Conservation (phyloP, 2,113 vertebrate genomes). For the Balaeniceps rex region DNA sequence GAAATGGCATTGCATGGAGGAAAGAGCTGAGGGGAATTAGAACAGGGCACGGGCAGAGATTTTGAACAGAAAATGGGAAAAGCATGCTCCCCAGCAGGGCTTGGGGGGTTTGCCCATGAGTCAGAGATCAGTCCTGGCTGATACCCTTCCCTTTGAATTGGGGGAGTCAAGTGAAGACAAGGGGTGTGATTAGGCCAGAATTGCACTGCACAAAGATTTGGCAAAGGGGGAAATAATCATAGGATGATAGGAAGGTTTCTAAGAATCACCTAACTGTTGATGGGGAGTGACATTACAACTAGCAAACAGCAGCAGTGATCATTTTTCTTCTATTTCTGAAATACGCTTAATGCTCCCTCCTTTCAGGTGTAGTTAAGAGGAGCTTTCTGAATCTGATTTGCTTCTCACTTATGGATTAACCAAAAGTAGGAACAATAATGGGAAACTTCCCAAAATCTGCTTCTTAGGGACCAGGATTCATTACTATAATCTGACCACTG, state of each 20-base stretch:
- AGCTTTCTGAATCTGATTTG: neutral
- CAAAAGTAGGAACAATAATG: neutral
- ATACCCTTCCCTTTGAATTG: neutral
- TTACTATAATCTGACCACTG: neutral
- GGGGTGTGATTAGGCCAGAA: neutral
- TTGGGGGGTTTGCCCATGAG: neutral
- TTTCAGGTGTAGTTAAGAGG: neutral
- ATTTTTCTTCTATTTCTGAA: neutral
- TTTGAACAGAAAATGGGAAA: neutral
- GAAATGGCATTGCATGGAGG: neutral
- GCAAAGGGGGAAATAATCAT: neutral
- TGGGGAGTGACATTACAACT: neutral
- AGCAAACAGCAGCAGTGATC: neutral
- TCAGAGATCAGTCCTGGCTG: accelerated
- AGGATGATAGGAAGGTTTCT: neutral
- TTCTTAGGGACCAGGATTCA: neutral
- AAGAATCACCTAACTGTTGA: neutral
- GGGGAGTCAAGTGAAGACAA: neutral
- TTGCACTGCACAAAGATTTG: neutral
- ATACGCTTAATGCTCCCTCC: neutral
- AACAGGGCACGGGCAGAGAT: neutral
- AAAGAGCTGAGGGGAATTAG: neutral
- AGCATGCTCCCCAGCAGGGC: neutral
- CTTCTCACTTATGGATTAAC: neutral
- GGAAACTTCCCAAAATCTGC: neutral